Conservation (phyloP, 2,797 vertebrate genomes). For the Microctenopoma lineatum region DNA sequence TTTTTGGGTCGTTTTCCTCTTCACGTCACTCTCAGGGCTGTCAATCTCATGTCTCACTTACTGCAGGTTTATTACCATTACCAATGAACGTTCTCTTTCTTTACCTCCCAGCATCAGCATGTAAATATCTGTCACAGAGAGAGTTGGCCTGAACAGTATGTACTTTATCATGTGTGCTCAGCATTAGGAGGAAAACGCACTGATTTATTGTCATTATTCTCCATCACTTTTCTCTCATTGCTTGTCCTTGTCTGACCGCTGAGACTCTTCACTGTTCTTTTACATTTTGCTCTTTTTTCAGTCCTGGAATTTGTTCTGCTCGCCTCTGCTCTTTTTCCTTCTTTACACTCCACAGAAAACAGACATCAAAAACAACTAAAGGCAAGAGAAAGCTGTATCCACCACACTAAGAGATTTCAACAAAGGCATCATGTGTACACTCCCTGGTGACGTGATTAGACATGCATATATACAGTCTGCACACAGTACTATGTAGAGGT, state of each 20-base stretch:
- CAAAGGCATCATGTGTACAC: background rate
- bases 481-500: no score
- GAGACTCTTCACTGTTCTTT: constrained; percentile 15
- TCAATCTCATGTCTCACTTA: constrained; percentile 5
- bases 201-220: background rate
- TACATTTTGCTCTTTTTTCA: constrained; percentile 24
- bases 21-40: background rate
- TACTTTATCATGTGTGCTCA: background rate
- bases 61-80: constrained; percentile 16
- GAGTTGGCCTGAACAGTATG: constrained; percentile 11
- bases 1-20: background rate
- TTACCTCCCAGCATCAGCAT: constrained; percentile 1
- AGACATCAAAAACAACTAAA: constrained; percentile 4
- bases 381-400: background rate
- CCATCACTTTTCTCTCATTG: background rate
- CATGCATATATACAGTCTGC: background rate
- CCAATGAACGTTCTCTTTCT: background rate
- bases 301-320: background rate
- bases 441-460: background rate
- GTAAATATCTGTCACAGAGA: constrained; percentile 7
- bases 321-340: constrained; percentile 9
- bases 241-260: constrained; percentile 15
- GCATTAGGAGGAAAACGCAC: background rate
- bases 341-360: background rate
- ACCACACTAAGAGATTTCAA: background rate